These are phyloP conservation scores for Ibidorhyncha struthersii DNA, from an alignment of 2,113 vertebrate genomes.

Conservation along the genomic window DNA sequence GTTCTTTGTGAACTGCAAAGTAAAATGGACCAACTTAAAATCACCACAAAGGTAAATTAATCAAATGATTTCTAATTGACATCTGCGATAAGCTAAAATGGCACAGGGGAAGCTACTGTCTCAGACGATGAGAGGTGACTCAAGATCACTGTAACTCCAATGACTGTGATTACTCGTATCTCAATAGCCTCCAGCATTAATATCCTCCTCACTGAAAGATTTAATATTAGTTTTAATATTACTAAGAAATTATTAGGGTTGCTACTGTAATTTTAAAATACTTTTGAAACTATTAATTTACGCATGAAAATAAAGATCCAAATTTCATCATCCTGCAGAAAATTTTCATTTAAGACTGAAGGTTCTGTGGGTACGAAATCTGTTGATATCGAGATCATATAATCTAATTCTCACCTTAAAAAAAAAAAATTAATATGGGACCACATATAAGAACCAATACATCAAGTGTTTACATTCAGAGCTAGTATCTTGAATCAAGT, in stretches of 20 bases:
- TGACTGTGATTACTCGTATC: background rate
- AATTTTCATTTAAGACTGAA: background rate
- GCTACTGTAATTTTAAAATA: background rate
- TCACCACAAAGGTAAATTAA: too few relatives aligned
- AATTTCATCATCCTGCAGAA: background rate
- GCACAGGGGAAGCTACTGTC: background rate
- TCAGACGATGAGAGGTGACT: background rate
- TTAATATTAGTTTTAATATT: background rate
- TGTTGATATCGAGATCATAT: background rate
- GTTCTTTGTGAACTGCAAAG: background rate
- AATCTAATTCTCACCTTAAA: background rate
- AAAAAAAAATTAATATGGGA: background rate
- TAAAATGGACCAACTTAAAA: background rate
- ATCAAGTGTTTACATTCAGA: background rate
- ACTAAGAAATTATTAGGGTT: background rate
- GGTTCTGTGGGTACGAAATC: background rate
- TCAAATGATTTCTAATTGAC: background rate
- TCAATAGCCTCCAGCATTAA: background rate
- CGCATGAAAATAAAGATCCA: background rate
- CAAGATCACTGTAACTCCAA: background rate
- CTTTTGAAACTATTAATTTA: background rate
- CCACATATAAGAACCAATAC: background rate
- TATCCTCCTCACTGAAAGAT: background rate
- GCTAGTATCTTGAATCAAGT: background rate
- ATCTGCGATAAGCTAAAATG: background rate